Evolutionary conservation across 2,113 vertebrate genomes (phyloP).

Genomic region (Oncorhynchus nerka): DNA sequence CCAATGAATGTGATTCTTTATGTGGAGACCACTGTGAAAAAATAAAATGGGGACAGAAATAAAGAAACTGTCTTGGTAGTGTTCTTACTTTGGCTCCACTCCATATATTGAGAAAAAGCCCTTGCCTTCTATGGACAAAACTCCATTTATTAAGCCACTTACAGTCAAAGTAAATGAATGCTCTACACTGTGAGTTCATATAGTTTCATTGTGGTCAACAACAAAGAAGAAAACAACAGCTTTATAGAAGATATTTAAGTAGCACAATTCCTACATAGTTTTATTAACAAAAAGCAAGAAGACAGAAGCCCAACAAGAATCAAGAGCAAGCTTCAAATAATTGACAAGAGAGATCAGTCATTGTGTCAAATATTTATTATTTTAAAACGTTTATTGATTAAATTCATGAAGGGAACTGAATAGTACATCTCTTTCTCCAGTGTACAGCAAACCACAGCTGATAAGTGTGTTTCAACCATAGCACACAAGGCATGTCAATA

Average conservation of each 20-base stretch:
- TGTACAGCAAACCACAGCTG: conserved; percentile 78
- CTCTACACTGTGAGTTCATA: not conserved
- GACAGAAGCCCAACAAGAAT: conserved; percentile 43
- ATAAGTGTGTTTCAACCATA: conserved; percentile 59
- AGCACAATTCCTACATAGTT: conserved; percentile 28
- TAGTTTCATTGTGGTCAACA: not conserved
- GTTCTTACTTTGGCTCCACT: conserved; percentile 1
- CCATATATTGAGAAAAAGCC: not conserved
- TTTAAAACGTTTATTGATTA: conserved; percentile 78
- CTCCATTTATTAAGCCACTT: not conserved
- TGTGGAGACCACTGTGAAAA: conserved; percentile 36
- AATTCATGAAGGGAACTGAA: conserved; percentile 72
- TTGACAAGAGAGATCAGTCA: conserved; percentile 52
- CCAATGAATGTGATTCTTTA: conserved; percentile 30
- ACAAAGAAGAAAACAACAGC: not conserved
- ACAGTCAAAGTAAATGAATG: not conserved
- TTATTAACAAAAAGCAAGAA: conserved; percentile 56
- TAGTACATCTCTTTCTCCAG: conserved; percentile 77
- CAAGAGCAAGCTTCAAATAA: conserved; percentile 38
- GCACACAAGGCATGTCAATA: conserved; percentile 60
- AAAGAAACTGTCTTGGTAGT: not conserved
- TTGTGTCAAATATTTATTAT: conserved; percentile 73
- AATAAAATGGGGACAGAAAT: conserved; percentile 12
- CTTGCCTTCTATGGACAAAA: not conserved
- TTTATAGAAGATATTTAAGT: not conserved